Base-by-base conservation (phyloP, 2,888 invertebrate genomes). In the Psylliodes chrysocephalus region DNA sequence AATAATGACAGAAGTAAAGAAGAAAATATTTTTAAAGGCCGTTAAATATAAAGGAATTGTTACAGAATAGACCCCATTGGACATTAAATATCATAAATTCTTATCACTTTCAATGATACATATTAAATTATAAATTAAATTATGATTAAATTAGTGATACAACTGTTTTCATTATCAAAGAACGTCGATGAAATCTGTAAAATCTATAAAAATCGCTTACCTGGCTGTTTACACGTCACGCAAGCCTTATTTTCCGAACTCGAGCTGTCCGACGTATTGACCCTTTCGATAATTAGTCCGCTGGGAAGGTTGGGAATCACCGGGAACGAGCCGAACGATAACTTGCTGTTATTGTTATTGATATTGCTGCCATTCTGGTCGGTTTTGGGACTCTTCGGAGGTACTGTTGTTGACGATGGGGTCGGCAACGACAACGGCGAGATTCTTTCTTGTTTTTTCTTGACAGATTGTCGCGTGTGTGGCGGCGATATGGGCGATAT, bases 221-320 rank as follows among this genome's bases (percentile, higher is more conserved):
- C 85, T 77, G 85, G 81, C 73, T 83, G 82, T 72, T 82, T 81
- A 70, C 86, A 86, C 51, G 80, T 75, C 22, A 84, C 79, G 70
- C 86, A 86, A 22, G 82, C 73, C 64, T 79, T 82, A 10, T 79
- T 73, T 66, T 82, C 82, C 2, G 80, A 78, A 1, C 78, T 77
- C 2, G 73, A 71, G 51, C 73, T 71, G 63, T 82, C 83, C 8
- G 59, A 49, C 28, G 80, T 80, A 61, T 82, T 83, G 57, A 86
- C 82, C 63, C 85, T 80, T 73, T 86, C 86, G 60, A 86, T 85
- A 12, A 85, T 85, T n/a, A 86, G 75, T 40, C 85, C 84, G 65
- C 84, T 83, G 1, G 86, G 85, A 57, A 86, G 75, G 69, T 85
- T 84, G 0, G 85, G 85, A 72, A 85, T 85, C 52, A 82, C 76